Base-by-base conservation (phyloP, 1,140 invertebrate genomes). In the Copidosoma floridanum region DNA sequence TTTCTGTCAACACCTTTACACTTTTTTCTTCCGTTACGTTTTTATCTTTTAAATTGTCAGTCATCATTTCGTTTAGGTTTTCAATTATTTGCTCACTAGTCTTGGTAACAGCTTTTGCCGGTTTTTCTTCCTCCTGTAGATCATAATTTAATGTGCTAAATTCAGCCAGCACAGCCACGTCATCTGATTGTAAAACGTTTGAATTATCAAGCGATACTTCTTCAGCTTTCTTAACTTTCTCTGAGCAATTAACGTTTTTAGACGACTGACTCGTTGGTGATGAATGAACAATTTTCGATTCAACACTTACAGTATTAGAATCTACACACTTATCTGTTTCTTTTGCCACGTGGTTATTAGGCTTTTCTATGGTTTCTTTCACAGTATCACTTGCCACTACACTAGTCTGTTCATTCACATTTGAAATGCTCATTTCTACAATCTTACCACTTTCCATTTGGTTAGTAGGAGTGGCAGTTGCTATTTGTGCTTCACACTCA, bases 121-220 rank as follows among this genome's bases (percentile, higher is more conserved):
- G 40, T 41, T 12, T 41, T 16, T 41, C 16, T 8, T n/a, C 6
- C 18, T 41, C 6, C 40, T 12, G 16, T 20, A n/a, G 40, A n/a
- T 41, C 16, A 41, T 62, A 50, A 21, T 62, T 53, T 3, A 44
- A 14, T n/a, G 53, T 51, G 44, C 40, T 62, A 20, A 56, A 57
- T 44, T 62, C 53, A 21, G 60, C 51, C 21, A 62, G 10, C 12
- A 62, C 37, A 14, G 60, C 46, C 3, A 62, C 46, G 29, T 62
- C 53, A 41, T 62, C 60, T 18, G 60, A 56, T 51, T 62, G 56
- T 32, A n/a, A n/a, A n/a, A 47, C 20, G 32, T 37, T 23, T 2
- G 43, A 18, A 32, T 48, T 61, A 3, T 32, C 24, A 11, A 41
- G 44, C 18, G 21, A 16, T 18, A 21, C 10, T 10, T 32, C 20